phyloP scores from a whole-genome alignment of 2,797 vertebrate species.

The Rhinogobio ventralis region DNA sequence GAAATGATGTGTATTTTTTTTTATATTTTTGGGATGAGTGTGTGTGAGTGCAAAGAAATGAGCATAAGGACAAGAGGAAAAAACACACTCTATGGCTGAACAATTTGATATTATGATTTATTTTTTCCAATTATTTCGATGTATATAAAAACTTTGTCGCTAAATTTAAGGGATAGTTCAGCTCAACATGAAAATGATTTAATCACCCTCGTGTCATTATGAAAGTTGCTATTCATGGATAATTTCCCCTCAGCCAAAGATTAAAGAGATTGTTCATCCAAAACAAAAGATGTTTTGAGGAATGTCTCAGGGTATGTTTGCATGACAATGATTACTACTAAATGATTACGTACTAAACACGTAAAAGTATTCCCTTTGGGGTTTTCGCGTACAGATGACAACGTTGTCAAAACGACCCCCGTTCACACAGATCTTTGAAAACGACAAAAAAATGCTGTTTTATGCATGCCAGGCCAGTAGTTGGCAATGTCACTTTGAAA shows the following conservation, averaged over 20 bases:
- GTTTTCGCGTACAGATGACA: no score
- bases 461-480: no score
- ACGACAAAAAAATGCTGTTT: no score
- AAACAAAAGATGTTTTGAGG: not conserved
- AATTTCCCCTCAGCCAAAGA: not conserved
- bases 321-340: not conserved
- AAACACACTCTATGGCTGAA: not conserved
- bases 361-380: not conserved
- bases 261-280: not conserved
- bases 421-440: no score
- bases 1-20: conserved; percentile 33
- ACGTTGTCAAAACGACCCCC: no score
- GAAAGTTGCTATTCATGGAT: not conserved
- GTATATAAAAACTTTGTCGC: not conserved
- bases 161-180: not conserved
- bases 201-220: not conserved
- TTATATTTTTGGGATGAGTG: not conserved
- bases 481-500: no score
- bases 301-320: not conserved
- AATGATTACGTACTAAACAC: not conserved
- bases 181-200: not conserved
- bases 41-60: not conserved
- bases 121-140: not conserved
- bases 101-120: not conserved
- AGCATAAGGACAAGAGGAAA: not conserved